A percentile compares a stretch with the other conserved stretches of the same genome.
Evolutionary conservation across 2,113 vertebrate genomes (phyloP).

Genomic region (Oplegnathus fasciatus): DNA sequence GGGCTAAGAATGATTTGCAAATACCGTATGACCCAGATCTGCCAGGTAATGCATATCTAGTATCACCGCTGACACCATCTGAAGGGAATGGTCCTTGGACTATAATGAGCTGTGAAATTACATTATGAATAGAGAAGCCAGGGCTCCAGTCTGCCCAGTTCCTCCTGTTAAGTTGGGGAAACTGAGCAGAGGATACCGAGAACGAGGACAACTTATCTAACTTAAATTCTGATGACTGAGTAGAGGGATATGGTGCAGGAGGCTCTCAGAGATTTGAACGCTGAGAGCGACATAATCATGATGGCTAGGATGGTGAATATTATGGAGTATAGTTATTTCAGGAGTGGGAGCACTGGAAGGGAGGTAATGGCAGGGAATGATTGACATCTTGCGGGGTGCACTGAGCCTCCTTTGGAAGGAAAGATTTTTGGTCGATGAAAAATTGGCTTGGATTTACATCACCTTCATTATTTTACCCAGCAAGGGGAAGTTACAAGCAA

Average conservation of each 20-base stretch:
- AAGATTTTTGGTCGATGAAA: constrained; percentile 51
- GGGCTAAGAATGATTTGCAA: constrained; percentile 41
- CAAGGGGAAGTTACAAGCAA: constrained; percentile 46
- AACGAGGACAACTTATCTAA: constrained; percentile 66
- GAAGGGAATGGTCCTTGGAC: constrained; percentile 64
- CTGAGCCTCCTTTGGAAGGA: constrained; percentile 45
- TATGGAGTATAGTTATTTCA: constrained; percentile 70
- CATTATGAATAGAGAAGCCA: constrained; percentile 73
- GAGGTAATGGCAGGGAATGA: constrained; percentile 73
- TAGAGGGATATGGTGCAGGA: constrained; percentile 50
- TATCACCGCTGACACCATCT: constrained; percentile 74
- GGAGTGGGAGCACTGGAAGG: constrained; percentile 55
- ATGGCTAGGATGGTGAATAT: constrained; percentile 58
- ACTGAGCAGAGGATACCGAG: constrained; percentile 64
- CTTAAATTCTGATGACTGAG: constrained; percentile 63
- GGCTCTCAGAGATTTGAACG: constrained; percentile 54
- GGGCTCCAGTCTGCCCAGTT: constrained; percentile 63
- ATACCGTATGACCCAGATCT: constrained; percentile 66
- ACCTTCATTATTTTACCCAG: constrained; percentile 73
- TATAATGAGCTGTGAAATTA: constrained; percentile 85
- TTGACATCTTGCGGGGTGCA: constrained; percentile 62
- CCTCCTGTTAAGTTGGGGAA: constrained; percentile 61
- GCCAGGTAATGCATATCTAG: constrained; percentile 61
- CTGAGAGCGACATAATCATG: constrained; percentile 60
- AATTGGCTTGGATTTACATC: constrained; percentile 72